Conservation (phyloP, 2,888 invertebrate species). For the Sesia bembeciformis region DNA sequence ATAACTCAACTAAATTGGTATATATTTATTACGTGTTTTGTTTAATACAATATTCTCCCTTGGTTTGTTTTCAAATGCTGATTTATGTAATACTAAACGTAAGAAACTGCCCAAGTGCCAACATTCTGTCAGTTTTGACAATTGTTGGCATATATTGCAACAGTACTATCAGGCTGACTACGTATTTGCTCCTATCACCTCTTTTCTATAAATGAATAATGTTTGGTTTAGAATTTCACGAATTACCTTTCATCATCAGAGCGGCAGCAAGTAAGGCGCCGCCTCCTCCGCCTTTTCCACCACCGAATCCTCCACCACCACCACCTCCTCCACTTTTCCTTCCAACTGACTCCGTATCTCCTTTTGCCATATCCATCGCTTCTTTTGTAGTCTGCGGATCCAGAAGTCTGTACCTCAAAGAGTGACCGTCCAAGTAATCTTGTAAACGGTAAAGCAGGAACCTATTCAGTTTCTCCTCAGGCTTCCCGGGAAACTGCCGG, state of each 20-base stretch:
- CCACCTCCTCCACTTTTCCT: slow-evolving; percentile 64
- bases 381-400: slow-evolving; percentile 77
- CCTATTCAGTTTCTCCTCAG: slow-evolving; percentile 83
- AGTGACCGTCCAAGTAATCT: slow-evolving; percentile 82
- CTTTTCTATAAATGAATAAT: no score
- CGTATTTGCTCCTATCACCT: no score
- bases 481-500: slow-evolving; percentile 84
- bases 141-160: no score
- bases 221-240: neutral
- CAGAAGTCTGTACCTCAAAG: slow-evolving; percentile 80
- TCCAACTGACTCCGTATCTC: slow-evolving; percentile 52
- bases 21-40: no score
- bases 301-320: slow-evolving; percentile 36
- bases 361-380: slow-evolving; percentile 64
- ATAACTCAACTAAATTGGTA: no score
- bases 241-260: slow-evolving; percentile 77
- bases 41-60: no score
- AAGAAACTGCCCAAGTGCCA: no score
- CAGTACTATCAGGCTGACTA: no score
- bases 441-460: slow-evolving; percentile 80
- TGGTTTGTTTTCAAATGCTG: no score
- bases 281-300: slow-evolving; percentile 44
- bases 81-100: no score
- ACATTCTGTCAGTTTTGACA: no score
- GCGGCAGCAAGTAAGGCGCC: slow-evolving; percentile 73